Percentiles rank a stretch among this genome's conserved stretches.
Conservation (phyloP, 1,140 invertebrate genomes). For the Sycobia sp. region DNA sequence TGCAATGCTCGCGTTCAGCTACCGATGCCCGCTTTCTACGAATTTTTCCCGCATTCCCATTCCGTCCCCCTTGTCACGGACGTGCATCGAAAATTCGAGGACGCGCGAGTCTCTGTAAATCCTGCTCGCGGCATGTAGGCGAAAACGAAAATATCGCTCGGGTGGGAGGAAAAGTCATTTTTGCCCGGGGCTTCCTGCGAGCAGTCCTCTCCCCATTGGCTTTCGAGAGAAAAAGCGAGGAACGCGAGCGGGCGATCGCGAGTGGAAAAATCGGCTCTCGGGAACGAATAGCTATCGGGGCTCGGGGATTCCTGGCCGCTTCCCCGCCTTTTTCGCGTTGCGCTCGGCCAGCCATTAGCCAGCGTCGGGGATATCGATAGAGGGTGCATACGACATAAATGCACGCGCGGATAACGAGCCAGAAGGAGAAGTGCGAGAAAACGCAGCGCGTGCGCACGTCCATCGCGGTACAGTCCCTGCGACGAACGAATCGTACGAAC, state of each 20-base stretch:
- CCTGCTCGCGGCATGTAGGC: too few relatives aligned
- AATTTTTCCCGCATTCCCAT: slow-evolving; percentile 8
- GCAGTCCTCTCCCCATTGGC: not conserved
- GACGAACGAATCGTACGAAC: too few relatives aligned
- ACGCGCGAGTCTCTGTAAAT: too few relatives aligned
- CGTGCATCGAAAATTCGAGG: too few relatives aligned
- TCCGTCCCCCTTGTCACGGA: too few relatives aligned
- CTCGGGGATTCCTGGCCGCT: too few relatives aligned
- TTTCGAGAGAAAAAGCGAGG: not conserved
- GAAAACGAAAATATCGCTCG: too few relatives aligned
- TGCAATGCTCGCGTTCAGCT: not conserved
- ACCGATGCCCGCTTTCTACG: not conserved
- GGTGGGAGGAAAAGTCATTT: too few relatives aligned
- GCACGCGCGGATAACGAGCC: not conserved
- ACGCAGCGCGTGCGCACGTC: too few relatives aligned
- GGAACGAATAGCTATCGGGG: not conserved
- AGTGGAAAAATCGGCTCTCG: not conserved
- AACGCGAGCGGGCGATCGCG: not conserved
- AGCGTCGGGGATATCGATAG: not conserved
- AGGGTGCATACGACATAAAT: not conserved
- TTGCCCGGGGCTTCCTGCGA: too few relatives aligned
- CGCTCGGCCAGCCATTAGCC: slow-evolving; percentile 17
- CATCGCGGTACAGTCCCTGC: too few relatives aligned
- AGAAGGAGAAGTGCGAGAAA: too few relatives aligned
- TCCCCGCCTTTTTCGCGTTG: slow-evolving; percentile 19